Evolutionary conservation across 2,888 invertebrate genomes (phyloP).

Genomic region (Leistus spinibarbis): DNA sequence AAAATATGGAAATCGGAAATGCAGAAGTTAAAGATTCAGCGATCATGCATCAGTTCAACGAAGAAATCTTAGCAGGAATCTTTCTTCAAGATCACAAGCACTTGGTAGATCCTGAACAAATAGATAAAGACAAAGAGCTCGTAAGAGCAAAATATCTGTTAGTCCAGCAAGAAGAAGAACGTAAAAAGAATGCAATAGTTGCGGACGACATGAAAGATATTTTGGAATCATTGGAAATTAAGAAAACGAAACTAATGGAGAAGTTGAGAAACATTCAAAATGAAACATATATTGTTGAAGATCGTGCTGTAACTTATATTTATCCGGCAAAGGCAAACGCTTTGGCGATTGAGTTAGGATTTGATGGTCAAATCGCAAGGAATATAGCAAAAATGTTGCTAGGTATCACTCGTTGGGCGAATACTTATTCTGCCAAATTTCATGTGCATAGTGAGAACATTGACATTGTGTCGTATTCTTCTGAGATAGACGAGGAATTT

Average conservation of each 20-base stretch:
- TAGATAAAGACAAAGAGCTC: slow-evolving; percentile 19
- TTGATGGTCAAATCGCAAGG: slow-evolving; percentile 52
- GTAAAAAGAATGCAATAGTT: slow-evolving; percentile 39
- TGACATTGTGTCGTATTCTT: slow-evolving; percentile 41
- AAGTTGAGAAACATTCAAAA: slow-evolving; percentile 55
- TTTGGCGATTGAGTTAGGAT: slow-evolving; percentile 51
- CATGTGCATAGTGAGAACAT: slow-evolving; percentile 53
- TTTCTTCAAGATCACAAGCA: slow-evolving; percentile 27
- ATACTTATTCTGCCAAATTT: slow-evolving; percentile 54
- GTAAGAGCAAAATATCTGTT: slow-evolving; percentile 22
- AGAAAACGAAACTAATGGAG: slow-evolving; percentile 51
- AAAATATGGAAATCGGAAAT: slow-evolving; percentile 14
- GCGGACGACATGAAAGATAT: slow-evolving; percentile 55
- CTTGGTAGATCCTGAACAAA: slow-evolving; percentile 7
- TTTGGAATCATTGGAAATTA: slow-evolving; percentile 53
- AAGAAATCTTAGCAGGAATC: slow-evolving; percentile 28
- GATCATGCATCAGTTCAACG: slow-evolving; percentile 21
- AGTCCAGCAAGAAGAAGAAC: slow-evolving; percentile 41
- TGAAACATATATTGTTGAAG: slow-evolving; percentile 50
- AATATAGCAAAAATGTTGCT: slow-evolving; percentile 55
- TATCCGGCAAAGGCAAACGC: slow-evolving; percentile 52
- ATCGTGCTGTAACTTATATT: slow-evolving; percentile 53
- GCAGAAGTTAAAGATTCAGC: slow-evolving; percentile 18
- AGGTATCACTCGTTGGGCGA: slow-evolving; percentile 53
- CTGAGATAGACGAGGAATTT: slow-evolving; percentile 51